These are phyloP conservation scores for Ametastegia equiseti DNA, from an alignment of 2,888 invertebrate species.

Conservation along the genomic window DNA sequence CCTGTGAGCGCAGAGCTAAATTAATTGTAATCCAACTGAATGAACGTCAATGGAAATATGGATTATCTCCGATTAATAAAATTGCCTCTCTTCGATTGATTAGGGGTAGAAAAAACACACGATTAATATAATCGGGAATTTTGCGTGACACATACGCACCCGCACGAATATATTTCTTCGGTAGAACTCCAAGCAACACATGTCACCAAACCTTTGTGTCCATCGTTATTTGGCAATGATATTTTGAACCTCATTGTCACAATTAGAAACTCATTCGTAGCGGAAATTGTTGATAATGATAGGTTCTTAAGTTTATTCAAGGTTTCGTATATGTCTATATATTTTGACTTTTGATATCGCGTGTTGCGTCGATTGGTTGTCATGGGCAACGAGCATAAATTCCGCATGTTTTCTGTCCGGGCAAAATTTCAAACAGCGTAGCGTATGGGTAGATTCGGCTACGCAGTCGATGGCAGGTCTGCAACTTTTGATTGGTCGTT, in stretches of 20 bases:
- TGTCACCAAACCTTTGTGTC: slow-evolving; percentile 88
- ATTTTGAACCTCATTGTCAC: slow-evolving; percentile 89
- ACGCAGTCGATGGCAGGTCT: no score
- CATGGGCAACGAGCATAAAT: neutral
- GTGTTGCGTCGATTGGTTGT: slow-evolving; percentile 22
- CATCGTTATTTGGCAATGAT: slow-evolving; percentile 85
- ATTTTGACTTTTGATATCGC: neutral
- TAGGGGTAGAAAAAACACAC: slow-evolving; percentile 15
- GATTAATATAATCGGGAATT: slow-evolving; percentile 23
- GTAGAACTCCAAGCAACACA: slow-evolving; percentile 96
- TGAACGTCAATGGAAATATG: neutral
- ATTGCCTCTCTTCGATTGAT: slow-evolving; percentile 40
- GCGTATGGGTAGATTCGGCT: no score
- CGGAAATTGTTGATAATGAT: neutral
- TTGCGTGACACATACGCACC: slow-evolving; percentile 78
- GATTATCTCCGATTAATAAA: slow-evolving; percentile 27
- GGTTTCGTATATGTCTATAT: no score
- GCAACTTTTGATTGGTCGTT: no score
- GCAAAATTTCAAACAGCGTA: neutral
- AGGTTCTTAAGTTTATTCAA: no score
- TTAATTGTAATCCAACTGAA: slow-evolving; percentile 61
- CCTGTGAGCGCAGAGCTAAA: slow-evolving; percentile 77
- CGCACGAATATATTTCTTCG: slow-evolving; percentile 95
- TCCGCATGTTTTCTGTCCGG: neutral
- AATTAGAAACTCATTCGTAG: neutral